Evolutionary conservation across 2,888 invertebrate genomes (phyloP).

Genomic region (Orchesella flavescens): DNA sequence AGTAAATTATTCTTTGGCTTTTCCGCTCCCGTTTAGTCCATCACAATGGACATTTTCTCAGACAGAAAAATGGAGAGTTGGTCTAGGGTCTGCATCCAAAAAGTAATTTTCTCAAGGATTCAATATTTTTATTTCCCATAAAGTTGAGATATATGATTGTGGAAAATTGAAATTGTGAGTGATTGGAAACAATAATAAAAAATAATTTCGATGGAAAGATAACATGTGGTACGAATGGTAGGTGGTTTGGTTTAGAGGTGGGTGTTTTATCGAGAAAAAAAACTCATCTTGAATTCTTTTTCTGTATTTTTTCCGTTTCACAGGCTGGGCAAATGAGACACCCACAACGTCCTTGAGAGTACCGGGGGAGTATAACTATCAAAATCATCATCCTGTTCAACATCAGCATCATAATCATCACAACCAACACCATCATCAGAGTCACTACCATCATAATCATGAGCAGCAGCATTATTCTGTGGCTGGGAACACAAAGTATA

Average conservation of each 20-base stretch:
- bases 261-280: not conserved
- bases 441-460: not conserved
- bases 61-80: too few relatives aligned
- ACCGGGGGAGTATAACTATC: slow-evolving; percentile 34
- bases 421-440: slow-evolving; percentile 25
- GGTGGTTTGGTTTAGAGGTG: not conserved
- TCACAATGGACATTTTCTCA: too few relatives aligned
- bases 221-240: too few relatives aligned
- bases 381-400: slow-evolving; percentile 25
- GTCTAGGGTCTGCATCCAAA: too few relatives aligned
- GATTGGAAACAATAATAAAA: too few relatives aligned
- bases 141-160: too few relatives aligned
- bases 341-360: slow-evolving; percentile 58
- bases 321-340: slow-evolving; percentile 55
- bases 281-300: not conserved
- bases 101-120: too few relatives aligned
- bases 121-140: too few relatives aligned
- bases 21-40: too few relatives aligned
- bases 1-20: too few relatives aligned
- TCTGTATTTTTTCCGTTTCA: not conserved
- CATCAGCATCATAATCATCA: slow-evolving; percentile 36
- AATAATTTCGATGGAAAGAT: too few relatives aligned
- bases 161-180: too few relatives aligned
- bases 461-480: slow-evolving; percentile 18
- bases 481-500: slow-evolving; percentile 24